Conservation (phyloP, 2,113 vertebrate species). For the Alexandromys fortis region DNA sequence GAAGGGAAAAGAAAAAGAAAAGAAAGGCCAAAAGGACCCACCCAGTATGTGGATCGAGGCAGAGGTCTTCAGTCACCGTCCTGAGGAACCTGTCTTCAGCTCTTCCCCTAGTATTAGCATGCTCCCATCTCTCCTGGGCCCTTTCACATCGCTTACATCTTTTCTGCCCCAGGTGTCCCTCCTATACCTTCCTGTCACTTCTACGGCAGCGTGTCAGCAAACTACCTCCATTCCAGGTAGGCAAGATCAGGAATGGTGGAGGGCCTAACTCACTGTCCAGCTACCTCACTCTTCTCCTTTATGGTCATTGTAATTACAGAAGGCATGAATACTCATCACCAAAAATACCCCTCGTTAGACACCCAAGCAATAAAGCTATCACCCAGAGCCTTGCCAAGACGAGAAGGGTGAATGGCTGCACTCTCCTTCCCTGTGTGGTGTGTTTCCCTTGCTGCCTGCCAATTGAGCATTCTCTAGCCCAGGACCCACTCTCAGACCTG, state of each 20-base stretch:
- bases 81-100: background rate
- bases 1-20: too few species aligned
- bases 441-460: background rate
- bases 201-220: background rate
- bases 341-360: background rate
- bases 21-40: background rate
- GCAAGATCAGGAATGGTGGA: background rate
- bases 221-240: too few species aligned
- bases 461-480: background rate
- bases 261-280: background rate
- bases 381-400: background rate
- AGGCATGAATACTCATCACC: background rate
- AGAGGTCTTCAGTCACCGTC: background rate
- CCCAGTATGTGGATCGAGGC: background rate
- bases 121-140: background rate
- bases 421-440: background rate
- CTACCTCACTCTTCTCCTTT: background rate
- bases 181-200: background rate
- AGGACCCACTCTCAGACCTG: fast-evolving
- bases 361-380: background rate
- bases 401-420: background rate
- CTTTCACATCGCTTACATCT: background rate
- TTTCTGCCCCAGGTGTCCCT: background rate
- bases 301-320: background rate
- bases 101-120: background rate